Conservation (phyloP, 1,140 invertebrate genomes). For the Adoxophyes honmai region DNA sequence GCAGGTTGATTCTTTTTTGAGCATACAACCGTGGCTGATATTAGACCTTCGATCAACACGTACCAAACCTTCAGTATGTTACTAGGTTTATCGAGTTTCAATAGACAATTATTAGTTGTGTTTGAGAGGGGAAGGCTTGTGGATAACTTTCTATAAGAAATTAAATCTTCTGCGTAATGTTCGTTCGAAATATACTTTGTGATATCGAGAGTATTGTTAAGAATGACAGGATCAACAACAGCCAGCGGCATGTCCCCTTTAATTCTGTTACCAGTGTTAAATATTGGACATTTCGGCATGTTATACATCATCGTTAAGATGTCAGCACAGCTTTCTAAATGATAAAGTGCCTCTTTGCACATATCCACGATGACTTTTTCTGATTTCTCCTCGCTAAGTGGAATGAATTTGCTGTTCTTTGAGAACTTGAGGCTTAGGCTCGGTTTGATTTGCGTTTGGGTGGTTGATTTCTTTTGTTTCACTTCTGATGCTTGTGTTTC, state of each 20-base stretch:
- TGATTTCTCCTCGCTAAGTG: slow-evolving; percentile 65
- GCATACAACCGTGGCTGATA: slow-evolving; percentile 88
- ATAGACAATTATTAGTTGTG: slow-evolving; percentile 78
- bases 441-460: slow-evolving; percentile 50
- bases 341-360: slow-evolving; percentile 90
- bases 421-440: slow-evolving; percentile 62
- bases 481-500: slow-evolving; percentile 54
- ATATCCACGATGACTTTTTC: slow-evolving; percentile 81
- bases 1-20: slow-evolving; percentile 91
- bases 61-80: slow-evolving; percentile 95
- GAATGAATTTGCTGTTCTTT: slow-evolving; percentile 68
- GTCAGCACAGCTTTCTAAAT: slow-evolving; percentile 89
- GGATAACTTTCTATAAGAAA: slow-evolving; percentile 80
- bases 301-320: slow-evolving; percentile 95
- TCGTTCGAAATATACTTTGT: slow-evolving; percentile 71
- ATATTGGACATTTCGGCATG: slow-evolving; percentile 96
- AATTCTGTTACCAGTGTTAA: slow-evolving; percentile 92
- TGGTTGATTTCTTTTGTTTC: slow-evolving; percentile 60
- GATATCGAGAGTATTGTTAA: slow-evolving; percentile 78
- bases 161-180: slow-evolving; percentile 72
- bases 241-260: slow-evolving; percentile 87
- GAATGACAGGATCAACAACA: slow-evolving; percentile 90
- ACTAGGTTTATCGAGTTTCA: slow-evolving; percentile 87
- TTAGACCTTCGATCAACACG: slow-evolving; percentile 91
- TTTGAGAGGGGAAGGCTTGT: slow-evolving; percentile 78